Base-by-base conservation (phyloP, 1,140 invertebrate genomes). In the Harpegnathos saltator region DNA sequence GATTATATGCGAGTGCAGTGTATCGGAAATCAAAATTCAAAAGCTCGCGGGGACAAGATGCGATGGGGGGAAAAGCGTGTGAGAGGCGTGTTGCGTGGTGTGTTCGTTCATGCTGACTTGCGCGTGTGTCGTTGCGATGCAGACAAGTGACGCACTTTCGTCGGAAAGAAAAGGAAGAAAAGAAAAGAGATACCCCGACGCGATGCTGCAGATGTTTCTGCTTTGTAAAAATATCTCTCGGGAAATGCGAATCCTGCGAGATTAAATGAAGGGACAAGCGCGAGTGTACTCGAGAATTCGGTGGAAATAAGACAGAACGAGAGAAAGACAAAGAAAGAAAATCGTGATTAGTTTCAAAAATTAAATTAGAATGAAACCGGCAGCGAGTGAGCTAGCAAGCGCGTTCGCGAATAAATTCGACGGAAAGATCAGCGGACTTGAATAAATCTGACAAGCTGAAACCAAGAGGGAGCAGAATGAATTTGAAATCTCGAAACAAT, bases 1-100 rank as follows among this genome's bases (percentile, higher is more conserved):
- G n/a, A n/a, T 3, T 68, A 52, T 71, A 80, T 9, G 38, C 52
- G 52, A 80, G 65, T 71, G 75, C 75, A 71, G 52, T 71, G 65
- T 17, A 71, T 80, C 52, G 24, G 33, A 80, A 71, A 68, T 80
- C 12, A 22, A 69, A 66, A 69, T 14, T 58, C 48, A 11, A 78
- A 44, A 69, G 66, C 15, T 69, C 38, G 33, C 11, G 33, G 33
- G 7, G 58, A 9, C 24, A 69, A 62, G 38, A 74, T 69, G 50
- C 58, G 59, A 1, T 74, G 38, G 24, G 29, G 1, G 56, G 29
- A 74, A 61, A 65, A 65, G 71, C 73, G 17, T 63, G 44, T 29
- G 44, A 66, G 48, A 77, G 12, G 62, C 26, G 26, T 66, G 15
- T 3, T n/a, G n/a, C 62, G 7, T 58, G 26, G 33, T 33, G 38